Evolutionary conservation across 2,888 invertebrate species (phyloP), one percentile per base, ranked within the genome.

Genomic region (Brachyptera risi): DNA sequence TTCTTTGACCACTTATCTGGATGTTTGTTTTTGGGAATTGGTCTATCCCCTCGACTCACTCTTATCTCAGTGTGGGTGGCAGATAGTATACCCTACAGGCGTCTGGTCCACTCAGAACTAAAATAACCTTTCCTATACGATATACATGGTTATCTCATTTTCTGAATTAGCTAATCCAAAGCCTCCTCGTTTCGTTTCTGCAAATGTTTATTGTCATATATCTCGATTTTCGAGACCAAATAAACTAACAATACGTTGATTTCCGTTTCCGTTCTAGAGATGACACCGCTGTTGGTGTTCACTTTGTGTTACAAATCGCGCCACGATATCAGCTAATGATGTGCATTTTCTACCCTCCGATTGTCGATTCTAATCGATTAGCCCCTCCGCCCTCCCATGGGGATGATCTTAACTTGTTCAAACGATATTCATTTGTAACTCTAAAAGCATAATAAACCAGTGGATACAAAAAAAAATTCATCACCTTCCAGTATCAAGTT

Each of bases 351-450:
- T 3, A 54, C 54, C 54, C 27, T 19, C 37, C 50, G 17, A 51
- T 27, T 51, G 17, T 51, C 50, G 35, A 54, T 54, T 54, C 54
- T 54, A 54, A 54, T 54, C 54, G 54, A 54, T 54, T 5, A 31
- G 7, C 44, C 44, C 3, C 40, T n/a, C n/a, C n/a, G n/a, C 49
- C 26, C 49, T 24, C 50, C 50, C 27, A 17, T 31, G 50, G 50
- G 31, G 24, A 23, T 27, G 50, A 2, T 27, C 50, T 51, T 26
- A 7, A 15, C 27, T 31, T 15, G 50, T 1, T 35, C 37, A 54
- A 54, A 54, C 54, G 35, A 54, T 37, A n/a, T 5, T 9, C 54
- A 54, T 54, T 37, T 51, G 50, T 54, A 54, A 54, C 54, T 35
- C 37, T 37, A 54, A n/a, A n/a, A n/a, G n/a, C n/a, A n/a, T n/a